Evolutionary conservation across 2,797 vertebrate species (phyloP), one percentile per base, ranked within the genome.

Genomic region (Pangasius djambal): DNA sequence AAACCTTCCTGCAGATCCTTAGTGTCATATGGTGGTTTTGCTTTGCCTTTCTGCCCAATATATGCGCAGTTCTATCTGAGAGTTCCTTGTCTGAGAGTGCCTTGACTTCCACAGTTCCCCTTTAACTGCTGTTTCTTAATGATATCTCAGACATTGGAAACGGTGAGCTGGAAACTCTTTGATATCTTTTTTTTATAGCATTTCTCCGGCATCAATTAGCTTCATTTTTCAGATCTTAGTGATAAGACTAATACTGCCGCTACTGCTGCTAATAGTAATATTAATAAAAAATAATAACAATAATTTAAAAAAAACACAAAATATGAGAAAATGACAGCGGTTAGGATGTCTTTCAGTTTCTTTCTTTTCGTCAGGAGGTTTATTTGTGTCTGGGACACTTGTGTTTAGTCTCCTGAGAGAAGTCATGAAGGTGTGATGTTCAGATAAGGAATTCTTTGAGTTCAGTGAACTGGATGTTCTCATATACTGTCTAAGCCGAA

Each of bases 381-480:
- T 72, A 70, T 82, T 34, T 72, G 37, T 72, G 16, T 78, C 50
- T 22, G 18, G 37, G 18, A 74, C 52, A 15, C 65, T 83, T 3
- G 28, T 10, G 55, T 75, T 75, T 34, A 34, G 37, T 3, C 40
- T 83, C 22, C 7, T 52, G 57, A 52, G 69, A 65, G 31, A 69
- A 48, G 40, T 88, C 31, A 37, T 59, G 77, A 48, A 63, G 50
- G 69, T 50, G 8, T 72, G 63, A 75, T 65, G 2, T 84, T 74
- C 69, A 61, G 57, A 83, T 63, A 28, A 40, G 55, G 37, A 84
- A 88, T 75, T 85, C n/a, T 31, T 55, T 6, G 6, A 40, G 72
- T 55, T 83, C 55, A 52, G 59, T 55, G 40, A 77, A 67, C 55
- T 59, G 13, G 13, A 50, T 57, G 28, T 83, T 44, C 78, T 83